These are phyloP conservation scores for Isichthys henryi DNA, from an alignment of 2,113 vertebrate species.

Conservation along the genomic window DNA sequence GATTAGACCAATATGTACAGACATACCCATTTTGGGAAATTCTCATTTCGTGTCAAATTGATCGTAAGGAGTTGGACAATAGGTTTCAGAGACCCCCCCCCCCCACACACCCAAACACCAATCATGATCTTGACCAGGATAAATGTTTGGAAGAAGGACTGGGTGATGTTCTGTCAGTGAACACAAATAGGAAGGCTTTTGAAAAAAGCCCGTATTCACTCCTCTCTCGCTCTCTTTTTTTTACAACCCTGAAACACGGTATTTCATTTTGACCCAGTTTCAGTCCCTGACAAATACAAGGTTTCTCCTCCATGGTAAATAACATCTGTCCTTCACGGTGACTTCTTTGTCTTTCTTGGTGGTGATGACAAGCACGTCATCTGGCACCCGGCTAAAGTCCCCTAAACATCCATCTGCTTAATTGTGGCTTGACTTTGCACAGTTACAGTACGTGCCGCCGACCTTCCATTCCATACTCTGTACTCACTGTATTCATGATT, in stretches of 20 bases:
- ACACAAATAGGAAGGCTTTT: neutral
- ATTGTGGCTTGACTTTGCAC: conserved; percentile 24
- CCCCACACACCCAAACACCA: no score
- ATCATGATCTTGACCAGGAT: neutral
- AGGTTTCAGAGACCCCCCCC: no score
- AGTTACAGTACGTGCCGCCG: neutral
- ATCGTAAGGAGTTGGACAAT: neutral
- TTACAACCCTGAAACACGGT: neutral
- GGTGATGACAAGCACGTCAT: neutral
- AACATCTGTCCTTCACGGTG: conserved; percentile 25
- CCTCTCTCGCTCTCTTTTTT: neutral
- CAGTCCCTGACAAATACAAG: neutral
- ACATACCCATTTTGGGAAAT: neutral
- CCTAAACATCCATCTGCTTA: conserved; percentile 10
- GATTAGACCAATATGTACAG: neutral
- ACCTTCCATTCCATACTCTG: neutral
- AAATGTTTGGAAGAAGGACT: neutral
- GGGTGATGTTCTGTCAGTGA: neutral
- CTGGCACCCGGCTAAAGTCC: neutral
- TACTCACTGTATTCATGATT: neutral
- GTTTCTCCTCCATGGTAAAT: conserved; percentile 22
- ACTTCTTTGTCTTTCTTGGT: conserved; percentile 20
- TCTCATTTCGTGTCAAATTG: neutral
- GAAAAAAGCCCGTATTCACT: neutral
- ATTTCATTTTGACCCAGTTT: conserved; percentile 10